Evolutionary conservation across 1,140 invertebrate genomes (phyloP).

Genomic region (Linepithema humile): DNA sequence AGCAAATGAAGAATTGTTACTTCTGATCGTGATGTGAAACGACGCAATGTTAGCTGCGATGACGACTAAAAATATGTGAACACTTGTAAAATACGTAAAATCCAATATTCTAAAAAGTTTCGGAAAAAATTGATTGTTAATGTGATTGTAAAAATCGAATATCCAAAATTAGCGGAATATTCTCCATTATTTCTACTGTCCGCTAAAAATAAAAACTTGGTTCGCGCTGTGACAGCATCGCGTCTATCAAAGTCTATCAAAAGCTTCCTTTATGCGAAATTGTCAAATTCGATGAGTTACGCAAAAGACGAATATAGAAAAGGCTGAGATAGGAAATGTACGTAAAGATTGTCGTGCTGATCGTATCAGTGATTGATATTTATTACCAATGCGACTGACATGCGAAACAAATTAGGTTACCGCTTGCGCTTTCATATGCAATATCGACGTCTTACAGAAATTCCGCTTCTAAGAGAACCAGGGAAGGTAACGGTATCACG

Average conservation of each 20-base stretch:
- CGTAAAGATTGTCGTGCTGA: neutral
- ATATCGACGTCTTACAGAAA: conserved; percentile 24
- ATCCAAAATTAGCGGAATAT: neutral
- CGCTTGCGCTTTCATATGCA: neutral
- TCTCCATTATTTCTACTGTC: neutral
- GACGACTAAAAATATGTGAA: neutral
- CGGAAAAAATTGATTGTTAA: neutral
- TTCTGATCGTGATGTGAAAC: neutral
- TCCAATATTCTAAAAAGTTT: neutral
- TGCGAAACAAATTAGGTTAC: conserved; percentile 14
- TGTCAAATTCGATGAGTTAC: neutral
- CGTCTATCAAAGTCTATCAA: neutral
- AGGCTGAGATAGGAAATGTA: neutral
- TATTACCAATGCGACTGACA: neutral
- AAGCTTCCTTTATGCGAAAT: neutral
- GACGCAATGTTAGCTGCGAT: neutral
- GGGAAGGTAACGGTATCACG: conserved; percentile 15
- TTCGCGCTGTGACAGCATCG: neutral
- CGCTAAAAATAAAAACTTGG: neutral
- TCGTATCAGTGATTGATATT: neutral
- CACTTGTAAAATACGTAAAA: neutral
- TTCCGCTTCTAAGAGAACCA: conserved; percentile 7
- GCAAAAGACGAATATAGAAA: neutral
- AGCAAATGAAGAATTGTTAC: neutral
- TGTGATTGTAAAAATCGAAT: neutral